Conservation (phyloP, 2,113 vertebrate genomes). For the Drymodes brunneopygia region DNA sequence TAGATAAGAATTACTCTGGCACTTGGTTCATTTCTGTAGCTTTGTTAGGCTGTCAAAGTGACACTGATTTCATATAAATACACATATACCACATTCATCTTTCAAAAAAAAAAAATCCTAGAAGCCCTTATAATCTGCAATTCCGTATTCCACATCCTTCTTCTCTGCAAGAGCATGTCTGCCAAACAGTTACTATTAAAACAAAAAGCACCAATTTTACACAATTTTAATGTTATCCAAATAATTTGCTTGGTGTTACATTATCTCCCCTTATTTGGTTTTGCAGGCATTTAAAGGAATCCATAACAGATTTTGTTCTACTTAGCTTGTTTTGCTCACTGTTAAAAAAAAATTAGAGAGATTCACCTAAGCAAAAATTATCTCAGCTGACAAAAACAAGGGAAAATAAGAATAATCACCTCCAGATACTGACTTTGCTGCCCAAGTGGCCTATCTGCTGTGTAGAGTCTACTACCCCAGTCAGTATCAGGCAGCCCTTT, state of each 20-base stretch:
- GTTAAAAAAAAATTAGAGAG: neutral
- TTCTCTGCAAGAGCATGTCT: neutral
- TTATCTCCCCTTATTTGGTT: neutral
- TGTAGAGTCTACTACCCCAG: neutral
- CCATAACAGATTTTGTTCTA: neutral
- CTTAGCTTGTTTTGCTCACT: neutral
- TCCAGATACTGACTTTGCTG: neutral
- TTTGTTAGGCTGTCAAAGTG: neutral
- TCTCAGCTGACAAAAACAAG: neutral
- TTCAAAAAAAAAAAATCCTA: neutral
- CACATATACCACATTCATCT: neutral
- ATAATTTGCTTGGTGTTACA: neutral
- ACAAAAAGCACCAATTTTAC: neutral
- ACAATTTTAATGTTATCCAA: neutral
- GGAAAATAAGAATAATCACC: neutral
- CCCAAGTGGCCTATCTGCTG: neutral
- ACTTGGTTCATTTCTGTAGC: neutral
- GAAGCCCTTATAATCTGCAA: neutral
- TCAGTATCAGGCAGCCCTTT: neutral
- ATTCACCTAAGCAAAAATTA: neutral
- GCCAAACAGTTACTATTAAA: neutral
- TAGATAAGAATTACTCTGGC: neutral
- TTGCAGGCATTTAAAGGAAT: neutral
- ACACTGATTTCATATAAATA: neutral
- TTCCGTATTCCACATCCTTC: neutral